phyloP scores from a whole-genome alignment of 2,113 vertebrate genomes.

The Girardinichthys multiradiatus region DNA sequence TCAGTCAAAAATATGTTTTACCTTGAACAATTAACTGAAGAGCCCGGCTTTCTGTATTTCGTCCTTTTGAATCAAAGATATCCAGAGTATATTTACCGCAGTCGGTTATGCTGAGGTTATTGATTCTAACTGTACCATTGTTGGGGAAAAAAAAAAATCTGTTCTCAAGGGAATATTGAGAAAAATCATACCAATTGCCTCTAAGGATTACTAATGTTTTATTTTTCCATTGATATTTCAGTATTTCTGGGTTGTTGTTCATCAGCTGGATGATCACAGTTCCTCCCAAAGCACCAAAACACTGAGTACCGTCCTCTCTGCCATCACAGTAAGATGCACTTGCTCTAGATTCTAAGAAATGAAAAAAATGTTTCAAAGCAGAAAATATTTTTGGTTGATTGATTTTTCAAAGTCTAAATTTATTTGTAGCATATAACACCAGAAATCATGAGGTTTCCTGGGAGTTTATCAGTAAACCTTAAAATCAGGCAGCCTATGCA shows the following conservation, averaged over 20 bases:
- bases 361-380: background rate
- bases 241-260: background rate
- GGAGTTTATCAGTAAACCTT: too few relatives aligned
- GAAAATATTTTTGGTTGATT: too few relatives aligned
- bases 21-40: constrained; percentile 49
- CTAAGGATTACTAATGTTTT: background rate
- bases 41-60: rapidly evolving
- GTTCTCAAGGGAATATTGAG: rapidly evolving
- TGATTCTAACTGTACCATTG: constrained; percentile 40
- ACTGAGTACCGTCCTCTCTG: constrained; percentile 24
- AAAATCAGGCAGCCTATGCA: too few relatives aligned
- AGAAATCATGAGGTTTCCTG: too few relatives aligned
- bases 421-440: too few relatives aligned
- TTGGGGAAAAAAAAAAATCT: constrained; percentile 22
- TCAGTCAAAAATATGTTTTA: constrained; percentile 7
- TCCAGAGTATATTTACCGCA: constrained; percentile 1
- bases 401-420: too few relatives aligned
- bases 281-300: constrained; percentile 57
- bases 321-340: constrained; percentile 45
- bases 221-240: background rate
- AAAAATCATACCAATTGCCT: rapidly evolving
- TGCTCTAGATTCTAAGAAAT: constrained; percentile 25
- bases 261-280: constrained; percentile 46
- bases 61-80: background rate
- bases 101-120: constrained; percentile 25